phyloP scores from a whole-genome alignment of 2,888 invertebrate species.

The Ellobium chinense region DNA sequence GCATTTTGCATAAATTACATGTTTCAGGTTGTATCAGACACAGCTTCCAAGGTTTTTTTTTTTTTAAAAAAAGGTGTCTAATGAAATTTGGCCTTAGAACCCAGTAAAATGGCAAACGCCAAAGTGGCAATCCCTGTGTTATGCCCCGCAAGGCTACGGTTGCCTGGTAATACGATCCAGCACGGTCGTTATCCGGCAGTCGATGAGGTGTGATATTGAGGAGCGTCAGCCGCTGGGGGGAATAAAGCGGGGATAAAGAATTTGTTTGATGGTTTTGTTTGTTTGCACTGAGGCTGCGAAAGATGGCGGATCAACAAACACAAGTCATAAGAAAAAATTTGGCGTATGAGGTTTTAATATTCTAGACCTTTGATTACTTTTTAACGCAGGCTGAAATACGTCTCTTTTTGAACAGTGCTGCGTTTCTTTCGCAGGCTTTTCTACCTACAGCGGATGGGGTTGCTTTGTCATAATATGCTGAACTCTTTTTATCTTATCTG shows the following conservation, averaged over 20 bases:
- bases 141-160: not conserved
- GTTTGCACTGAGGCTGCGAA: not conserved
- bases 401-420: not conserved
- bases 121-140: no score
- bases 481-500: no score
- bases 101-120: no score
- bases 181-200: not conserved
- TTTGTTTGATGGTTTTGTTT: not conserved
- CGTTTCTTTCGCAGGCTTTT: no score
- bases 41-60: no score
- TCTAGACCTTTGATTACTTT: not conserved
- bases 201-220: not conserved
- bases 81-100: no score
- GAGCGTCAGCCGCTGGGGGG: not conserved
- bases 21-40: no score
- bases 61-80: no score
- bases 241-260: not conserved
- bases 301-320: not conserved
- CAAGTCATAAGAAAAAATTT: not conserved
- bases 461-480: no score
- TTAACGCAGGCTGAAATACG: not conserved
- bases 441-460: no score
- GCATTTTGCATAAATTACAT: no score
- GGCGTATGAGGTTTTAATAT: not conserved
- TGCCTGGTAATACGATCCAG: not conserved